A percentile compares a stretch with the other conserved stretches of the same genome.
These are phyloP conservation scores for Capreolus pygargus DNA, from an alignment of 2,113 vertebrate species.

Conservation along the genomic window DNA sequence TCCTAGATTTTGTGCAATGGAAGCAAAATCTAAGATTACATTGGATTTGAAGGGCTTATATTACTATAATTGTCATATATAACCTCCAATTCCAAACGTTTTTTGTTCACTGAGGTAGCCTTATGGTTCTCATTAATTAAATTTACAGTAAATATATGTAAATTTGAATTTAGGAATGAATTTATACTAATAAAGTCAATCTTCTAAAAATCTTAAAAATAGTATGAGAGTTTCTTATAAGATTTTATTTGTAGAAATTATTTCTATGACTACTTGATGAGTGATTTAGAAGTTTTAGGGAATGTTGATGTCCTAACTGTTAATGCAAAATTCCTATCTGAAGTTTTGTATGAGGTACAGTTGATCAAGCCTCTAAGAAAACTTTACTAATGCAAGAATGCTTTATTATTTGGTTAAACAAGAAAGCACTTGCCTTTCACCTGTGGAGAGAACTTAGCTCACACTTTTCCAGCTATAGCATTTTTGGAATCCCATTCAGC, in stretches of 20 bases:
- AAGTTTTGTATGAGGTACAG: not conserved
- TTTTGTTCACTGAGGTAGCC: not conserved
- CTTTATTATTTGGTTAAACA: not conserved
- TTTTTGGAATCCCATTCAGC: not conserved
- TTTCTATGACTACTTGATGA: not conserved
- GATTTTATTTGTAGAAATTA: not conserved
- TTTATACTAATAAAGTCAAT: not conserved
- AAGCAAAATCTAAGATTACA: not conserved
- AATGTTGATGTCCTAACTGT: not conserved
- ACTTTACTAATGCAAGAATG: not conserved
- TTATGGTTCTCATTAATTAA: not conserved
- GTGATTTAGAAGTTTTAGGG: not conserved
- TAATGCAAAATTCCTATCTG: not conserved
- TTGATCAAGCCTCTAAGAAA: not conserved
- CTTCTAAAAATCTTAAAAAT: not conserved
- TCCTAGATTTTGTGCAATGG: not conserved
- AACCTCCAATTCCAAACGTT: not conserved
- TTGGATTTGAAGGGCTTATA: not conserved
- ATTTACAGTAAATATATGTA: not conserved
- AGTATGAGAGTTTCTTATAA: not conserved
- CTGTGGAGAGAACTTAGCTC: not conserved
- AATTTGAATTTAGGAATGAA: not conserved
- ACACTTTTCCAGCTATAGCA: not conserved
- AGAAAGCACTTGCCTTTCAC: not conserved
- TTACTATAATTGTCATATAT: not conserved